Percentiles rank a stretch among this genome's conserved stretches.
These are phyloP conservation scores for Azemiops feae DNA, from an alignment of 2,113 vertebrate species.

Conservation along the genomic window DNA sequence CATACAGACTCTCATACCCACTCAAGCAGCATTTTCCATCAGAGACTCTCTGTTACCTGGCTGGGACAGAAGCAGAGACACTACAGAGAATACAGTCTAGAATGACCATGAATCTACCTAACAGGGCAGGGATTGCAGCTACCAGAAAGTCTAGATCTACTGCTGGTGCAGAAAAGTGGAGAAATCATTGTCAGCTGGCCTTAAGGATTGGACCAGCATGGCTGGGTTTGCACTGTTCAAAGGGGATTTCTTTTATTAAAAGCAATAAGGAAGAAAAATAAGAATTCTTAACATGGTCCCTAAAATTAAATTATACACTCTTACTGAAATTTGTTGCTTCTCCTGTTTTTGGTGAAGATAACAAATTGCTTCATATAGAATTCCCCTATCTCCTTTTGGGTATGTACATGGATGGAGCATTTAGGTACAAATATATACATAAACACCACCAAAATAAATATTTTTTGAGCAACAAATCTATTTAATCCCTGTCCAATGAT, in stretches of 20 bases:
- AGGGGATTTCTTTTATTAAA: background rate
- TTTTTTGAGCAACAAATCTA: background rate
- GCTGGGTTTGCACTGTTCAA: background rate
- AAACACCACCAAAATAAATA: background rate
- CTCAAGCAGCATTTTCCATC: background rate
- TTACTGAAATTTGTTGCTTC: background rate
- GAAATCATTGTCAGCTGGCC: background rate
- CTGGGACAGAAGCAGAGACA: background rate
- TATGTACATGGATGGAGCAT: background rate
- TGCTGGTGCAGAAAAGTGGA: background rate
- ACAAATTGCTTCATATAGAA: background rate
- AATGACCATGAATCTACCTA: background rate
- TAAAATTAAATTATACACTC: background rate
- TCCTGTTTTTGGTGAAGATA: background rate
- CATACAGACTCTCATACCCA: background rate
- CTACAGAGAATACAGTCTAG: background rate
- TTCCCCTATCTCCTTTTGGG: background rate
- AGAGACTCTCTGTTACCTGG: background rate
- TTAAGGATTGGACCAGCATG: background rate
- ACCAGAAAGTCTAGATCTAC: background rate
- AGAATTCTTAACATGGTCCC: background rate
- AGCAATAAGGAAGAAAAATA: background rate
- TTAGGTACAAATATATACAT: background rate
- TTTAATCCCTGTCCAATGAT: background rate
- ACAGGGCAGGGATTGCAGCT: background rate